phyloP scores from a whole-genome alignment of 2,888 invertebrate species.

The Nemotelus pantherinus region DNA sequence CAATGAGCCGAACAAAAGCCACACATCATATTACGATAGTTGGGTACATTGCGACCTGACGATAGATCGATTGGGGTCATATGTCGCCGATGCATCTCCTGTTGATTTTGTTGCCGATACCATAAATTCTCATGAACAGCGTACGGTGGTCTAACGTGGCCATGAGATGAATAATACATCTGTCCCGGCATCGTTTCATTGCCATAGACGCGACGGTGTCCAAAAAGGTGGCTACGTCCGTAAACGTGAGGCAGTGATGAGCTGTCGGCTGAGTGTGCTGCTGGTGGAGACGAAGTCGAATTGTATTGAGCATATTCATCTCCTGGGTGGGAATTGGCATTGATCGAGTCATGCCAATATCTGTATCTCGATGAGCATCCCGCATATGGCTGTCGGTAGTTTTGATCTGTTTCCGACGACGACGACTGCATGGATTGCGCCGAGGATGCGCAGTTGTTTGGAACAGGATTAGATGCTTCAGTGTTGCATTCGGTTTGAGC shows the following conservation, averaged over 20 bases:
- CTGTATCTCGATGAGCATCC: slow-evolving; percentile 24
- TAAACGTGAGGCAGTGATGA: slow-evolving; percentile 12
- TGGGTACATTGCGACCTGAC: slow-evolving; percentile 58
- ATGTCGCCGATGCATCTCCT: slow-evolving; percentile 69
- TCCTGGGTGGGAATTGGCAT: slow-evolving; percentile 43
- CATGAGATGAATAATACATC: slow-evolving; percentile 52
- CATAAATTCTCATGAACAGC: slow-evolving; percentile 79
- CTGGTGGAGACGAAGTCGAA: slow-evolving; percentile 60
- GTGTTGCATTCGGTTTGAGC: not conserved
- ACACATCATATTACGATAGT: slow-evolving; percentile 59
- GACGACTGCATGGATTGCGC: not conserved
- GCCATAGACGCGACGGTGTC: slow-evolving; percentile 48
- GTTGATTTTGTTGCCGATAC: slow-evolving; percentile 76
- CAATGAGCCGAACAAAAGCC: slow-evolving; percentile 58
- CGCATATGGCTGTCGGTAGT: slow-evolving; percentile 32
- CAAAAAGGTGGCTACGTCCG: slow-evolving; percentile 9
- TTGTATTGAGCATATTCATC: slow-evolving; percentile 3
- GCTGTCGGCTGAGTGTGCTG: slow-evolving; percentile 52
- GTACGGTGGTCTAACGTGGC: slow-evolving; percentile 70
- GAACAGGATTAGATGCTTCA: not conserved
- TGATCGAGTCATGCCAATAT: slow-evolving; percentile 20
- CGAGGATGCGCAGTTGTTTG: not conserved
- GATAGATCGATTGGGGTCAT: slow-evolving; percentile 64
- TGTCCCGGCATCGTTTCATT: slow-evolving; percentile 53
- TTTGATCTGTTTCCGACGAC: slow-evolving; percentile 37